These are phyloP conservation scores for Perodicticus potto DNA, from an alignment of 2,797 vertebrate species.

Conservation along the genomic window DNA sequence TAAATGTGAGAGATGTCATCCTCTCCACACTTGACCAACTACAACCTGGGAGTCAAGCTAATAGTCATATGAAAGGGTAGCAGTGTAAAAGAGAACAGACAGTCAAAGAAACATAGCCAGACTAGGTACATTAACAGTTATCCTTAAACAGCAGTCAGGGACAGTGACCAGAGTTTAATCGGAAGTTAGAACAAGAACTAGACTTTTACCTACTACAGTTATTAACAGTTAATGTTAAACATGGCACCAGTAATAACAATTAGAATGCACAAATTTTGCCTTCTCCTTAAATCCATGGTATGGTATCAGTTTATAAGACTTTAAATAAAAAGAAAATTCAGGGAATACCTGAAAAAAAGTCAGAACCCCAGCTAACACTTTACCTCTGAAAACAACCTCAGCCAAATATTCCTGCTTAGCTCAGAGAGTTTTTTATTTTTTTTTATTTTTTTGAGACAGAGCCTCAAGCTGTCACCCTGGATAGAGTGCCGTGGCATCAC, in stretches of 20 bases:
- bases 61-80: background rate
- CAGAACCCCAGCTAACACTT: background rate
- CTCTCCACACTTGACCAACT: background rate
- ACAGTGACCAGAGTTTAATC: background rate
- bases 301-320: slow-evolving; percentile 30
- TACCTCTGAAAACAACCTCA: background rate
- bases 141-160: background rate
- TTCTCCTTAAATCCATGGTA: background rate
- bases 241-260: background rate
- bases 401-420: background rate
- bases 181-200: background rate
- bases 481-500: too few relatives aligned
- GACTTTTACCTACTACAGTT: background rate
- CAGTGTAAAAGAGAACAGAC: background rate
- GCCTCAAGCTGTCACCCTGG: too few relatives aligned
- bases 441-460: too few relatives aligned
- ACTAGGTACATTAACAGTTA: background rate
- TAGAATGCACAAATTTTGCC: slow-evolving; percentile 25
- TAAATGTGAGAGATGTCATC: background rate
- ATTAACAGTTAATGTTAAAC: background rate
- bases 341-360: too few relatives aligned
- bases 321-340: slow-evolving; percentile 38
- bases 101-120: background rate
- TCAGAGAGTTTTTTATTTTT: too few relatives aligned
- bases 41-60: background rate